These are phyloP conservation scores for Crepidodera aurea DNA, from an alignment of 2,888 invertebrate species.

Conservation along the genomic window DNA sequence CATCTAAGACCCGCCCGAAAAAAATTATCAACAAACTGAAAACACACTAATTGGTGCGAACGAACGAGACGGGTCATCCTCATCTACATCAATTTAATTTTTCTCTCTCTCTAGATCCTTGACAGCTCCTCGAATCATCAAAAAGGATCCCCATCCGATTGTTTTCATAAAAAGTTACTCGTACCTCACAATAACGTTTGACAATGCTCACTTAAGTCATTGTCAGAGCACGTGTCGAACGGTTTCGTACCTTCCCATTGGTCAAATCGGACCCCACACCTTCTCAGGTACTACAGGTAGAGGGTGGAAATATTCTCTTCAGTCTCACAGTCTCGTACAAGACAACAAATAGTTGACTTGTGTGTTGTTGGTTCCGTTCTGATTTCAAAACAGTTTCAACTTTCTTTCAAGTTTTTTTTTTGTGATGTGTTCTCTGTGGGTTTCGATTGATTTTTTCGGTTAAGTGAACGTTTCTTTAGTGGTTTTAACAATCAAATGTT, in stretches of 20 bases:
- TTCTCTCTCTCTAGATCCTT: slow-evolving; percentile 29
- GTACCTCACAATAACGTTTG: slow-evolving; percentile 35
- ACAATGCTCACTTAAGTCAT: slow-evolving; percentile 40
- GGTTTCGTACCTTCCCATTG: slow-evolving; percentile 38
- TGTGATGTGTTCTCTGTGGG: slow-evolving; percentile 27
- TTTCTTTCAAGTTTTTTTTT: slow-evolving; percentile 18
- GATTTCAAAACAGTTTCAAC: slow-evolving; percentile 14
- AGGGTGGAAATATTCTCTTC: slow-evolving; percentile 43
- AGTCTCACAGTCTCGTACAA: slow-evolving; percentile 38
- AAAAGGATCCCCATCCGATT: slow-evolving; percentile 31
- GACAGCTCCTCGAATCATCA: slow-evolving; percentile 2
- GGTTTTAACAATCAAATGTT: background rate
- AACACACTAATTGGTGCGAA: slow-evolving; percentile 39
- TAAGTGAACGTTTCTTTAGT: background rate
- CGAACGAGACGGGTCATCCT: slow-evolving; percentile 32
- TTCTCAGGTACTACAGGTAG: slow-evolving; percentile 45
- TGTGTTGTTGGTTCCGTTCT: slow-evolving; percentile 1
- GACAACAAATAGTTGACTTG: slow-evolving; percentile 35
- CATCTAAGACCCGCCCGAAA: background rate
- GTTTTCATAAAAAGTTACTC: slow-evolving; percentile 32
- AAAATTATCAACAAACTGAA: background rate
- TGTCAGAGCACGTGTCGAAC: slow-evolving; percentile 43
- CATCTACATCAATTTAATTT: slow-evolving; percentile 35
- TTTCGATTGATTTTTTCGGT: background rate
- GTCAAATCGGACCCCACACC: slow-evolving; percentile 48